Base-by-base conservation (phyloP, 2,888 invertebrate species). In the Tipula vernalis region DNA sequence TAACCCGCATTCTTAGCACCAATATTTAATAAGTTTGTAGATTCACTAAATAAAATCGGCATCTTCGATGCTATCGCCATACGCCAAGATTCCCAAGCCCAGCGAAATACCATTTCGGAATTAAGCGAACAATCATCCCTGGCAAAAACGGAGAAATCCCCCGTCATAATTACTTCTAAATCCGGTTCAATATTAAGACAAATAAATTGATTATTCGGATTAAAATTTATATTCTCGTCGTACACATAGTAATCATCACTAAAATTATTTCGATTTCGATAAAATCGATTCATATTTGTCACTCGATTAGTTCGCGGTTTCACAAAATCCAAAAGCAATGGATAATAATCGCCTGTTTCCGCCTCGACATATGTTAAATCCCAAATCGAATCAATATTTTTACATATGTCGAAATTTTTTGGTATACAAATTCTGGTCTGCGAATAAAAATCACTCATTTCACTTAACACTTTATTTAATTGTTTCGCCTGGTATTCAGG, bases 81-180 rank as follows among this genome's bases (percentile, higher is more conserved):
- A 88, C 95, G 92, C 95, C 96, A 96, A 5, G 91, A 91, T 15
- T 92, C 89, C 96, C 96, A 96, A 0, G 94, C 91, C 93, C 94
- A 94, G 88, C 91, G 91, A 86, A 95, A 90, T 85, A 93, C 92
- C 3, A 91, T 89, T 88, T 92, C 92, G 0, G 87, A 87, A 0
- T 89, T 88, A 18, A 89, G 41, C 5, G 87, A 87, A 87, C 89
- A 89, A 87, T 89, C 89, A 2, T 57, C 18, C 3, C 89, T 87
- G 15, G 88, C 86, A 0, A 89, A 87, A 0, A 87, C 28, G 12
- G 87, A 83, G 85, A 89, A 89, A 0, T 92, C 91, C 86, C 91
- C 90, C 15, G 91, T 90, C 93, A 95, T 94, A 83, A 95, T 89
- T 13, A 91, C 91, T 86, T 94, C 94, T 88, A 95, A 91, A 89